These are phyloP conservation scores for Odobenus rosmarus DNA, from an alignment of 2,113 vertebrate species.

Conservation along the genomic window DNA sequence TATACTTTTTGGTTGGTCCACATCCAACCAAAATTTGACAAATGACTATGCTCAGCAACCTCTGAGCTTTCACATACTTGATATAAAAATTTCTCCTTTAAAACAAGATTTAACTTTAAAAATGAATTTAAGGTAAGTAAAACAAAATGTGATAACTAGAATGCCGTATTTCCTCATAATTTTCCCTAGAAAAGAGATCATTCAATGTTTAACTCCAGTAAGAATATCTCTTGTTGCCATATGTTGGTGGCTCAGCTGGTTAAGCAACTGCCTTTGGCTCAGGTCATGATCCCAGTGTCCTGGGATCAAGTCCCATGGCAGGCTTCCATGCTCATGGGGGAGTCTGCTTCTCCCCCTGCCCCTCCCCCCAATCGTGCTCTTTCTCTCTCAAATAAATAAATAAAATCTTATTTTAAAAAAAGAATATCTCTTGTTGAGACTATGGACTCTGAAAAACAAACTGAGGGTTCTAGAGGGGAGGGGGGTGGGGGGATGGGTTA, in stretches of 20 bases:
- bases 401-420: background rate
- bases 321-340: background rate
- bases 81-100: background rate
- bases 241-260: background rate
- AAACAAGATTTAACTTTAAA: background rate
- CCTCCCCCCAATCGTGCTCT: background rate
- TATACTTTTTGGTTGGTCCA: background rate
- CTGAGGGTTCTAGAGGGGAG: too few species aligned
- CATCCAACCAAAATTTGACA: background rate
- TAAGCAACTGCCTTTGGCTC: background rate
- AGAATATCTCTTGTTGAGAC: background rate
- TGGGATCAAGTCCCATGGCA: background rate
- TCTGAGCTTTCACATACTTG: background rate
- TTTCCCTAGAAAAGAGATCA: background rate
- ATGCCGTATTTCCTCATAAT: background rate
- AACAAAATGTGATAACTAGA: background rate
- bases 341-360: background rate
- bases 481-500: too few species aligned
- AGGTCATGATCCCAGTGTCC: too few species aligned
- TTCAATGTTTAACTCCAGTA: background rate
- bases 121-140: background rate
- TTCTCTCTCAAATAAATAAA: background rate
- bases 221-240: background rate
- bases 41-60: background rate
- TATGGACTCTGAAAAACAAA: too few species aligned